Evolutionary conservation across 2,113 vertebrate species (phyloP), one percentile per base, ranked within the genome.

Genomic region (Columba janthina): DNA sequence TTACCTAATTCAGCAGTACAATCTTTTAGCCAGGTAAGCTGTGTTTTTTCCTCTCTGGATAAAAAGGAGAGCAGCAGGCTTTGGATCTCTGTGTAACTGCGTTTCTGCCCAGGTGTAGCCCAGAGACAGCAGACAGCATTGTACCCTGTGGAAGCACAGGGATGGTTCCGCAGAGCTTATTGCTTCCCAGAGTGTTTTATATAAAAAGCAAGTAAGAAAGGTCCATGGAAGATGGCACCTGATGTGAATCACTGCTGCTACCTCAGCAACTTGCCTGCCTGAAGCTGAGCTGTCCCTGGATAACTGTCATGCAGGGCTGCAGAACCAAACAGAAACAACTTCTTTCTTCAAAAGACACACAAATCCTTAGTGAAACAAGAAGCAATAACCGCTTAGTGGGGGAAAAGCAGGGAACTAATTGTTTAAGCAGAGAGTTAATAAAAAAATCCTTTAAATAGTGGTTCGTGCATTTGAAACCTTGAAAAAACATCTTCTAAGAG

Each of bases 291-390:
- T 19, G 5, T 18, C 31, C 58, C 36, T 12, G 8, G 9, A 4
- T 11, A 56, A 54, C 1, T 9, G 38, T 6, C 36, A 66, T 0
- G 0, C 0, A 0, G 19, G 53, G 32, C 67, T 65, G 31, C 44
- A 58, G 12, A 44, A 73, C 42, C 51, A 46, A 54, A 62, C 28
- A 70, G 64, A 90, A 76, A 40, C 40, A 60, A 3, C 36, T 65
- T 36, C 36, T 26, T 38, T 64, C 77, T 77, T 38, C 40, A 62
- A 51, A 17, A 58, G 31, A 72, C 11, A 32, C 1, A 7, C 4
- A 44, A 73, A 71, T 38, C 51, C 28, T 67, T 44, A 57, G 48
- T 26, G 40, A 86, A 90, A 72, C 29, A 53, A 78, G 72, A 74
- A 79, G 32, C 48, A 82, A 60, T 7, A 75, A 80, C 29, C 24